phyloP scores from a whole-genome alignment of 2,113 vertebrate genomes.

The Gnathonemus echidnorhynchus region DNA sequence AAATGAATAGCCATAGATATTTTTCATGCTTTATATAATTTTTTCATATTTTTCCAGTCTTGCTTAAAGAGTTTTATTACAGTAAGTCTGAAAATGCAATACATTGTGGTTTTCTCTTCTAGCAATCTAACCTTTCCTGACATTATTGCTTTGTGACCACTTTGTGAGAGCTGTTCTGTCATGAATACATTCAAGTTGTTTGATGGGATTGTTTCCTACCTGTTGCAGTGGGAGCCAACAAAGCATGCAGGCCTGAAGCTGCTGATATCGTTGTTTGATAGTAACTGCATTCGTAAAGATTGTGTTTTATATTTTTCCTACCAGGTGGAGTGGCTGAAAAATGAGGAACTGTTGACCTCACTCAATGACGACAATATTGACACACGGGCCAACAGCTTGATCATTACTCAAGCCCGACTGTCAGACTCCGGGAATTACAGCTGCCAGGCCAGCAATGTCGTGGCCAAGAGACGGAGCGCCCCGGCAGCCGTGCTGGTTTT shows the following conservation, averaged over 20 bases:
- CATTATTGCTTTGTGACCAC: background rate
- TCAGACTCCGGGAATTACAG: conserved; percentile 94
- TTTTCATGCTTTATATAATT: background rate
- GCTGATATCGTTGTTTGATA: background rate
- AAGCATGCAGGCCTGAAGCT: background rate
- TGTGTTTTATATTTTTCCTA: background rate
- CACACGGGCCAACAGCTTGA: conserved; percentile 87
- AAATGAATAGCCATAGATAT: background rate
- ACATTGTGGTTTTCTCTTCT: background rate
- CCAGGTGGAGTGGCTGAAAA: conserved; percentile 97
- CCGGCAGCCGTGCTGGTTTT: conserved; percentile 86
- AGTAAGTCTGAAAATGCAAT: background rate
- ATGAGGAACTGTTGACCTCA: conserved; percentile 80
- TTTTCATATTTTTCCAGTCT: background rate
- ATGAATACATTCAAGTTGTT: background rate
- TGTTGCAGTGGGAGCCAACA: background rate
- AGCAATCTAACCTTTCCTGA: background rate
- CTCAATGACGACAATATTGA: conserved; percentile 82
- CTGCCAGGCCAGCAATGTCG: conserved; percentile 89
- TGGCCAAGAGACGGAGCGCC: conserved; percentile 82
- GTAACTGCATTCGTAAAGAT: background rate
- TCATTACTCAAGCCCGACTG: conserved; percentile 83
- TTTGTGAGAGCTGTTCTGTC: background rate
- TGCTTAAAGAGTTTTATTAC: background rate
- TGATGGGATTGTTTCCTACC: background rate